phyloP scores from a whole-genome alignment of 2,888 invertebrate genomes.

The Phorcus lineatus region DNA sequence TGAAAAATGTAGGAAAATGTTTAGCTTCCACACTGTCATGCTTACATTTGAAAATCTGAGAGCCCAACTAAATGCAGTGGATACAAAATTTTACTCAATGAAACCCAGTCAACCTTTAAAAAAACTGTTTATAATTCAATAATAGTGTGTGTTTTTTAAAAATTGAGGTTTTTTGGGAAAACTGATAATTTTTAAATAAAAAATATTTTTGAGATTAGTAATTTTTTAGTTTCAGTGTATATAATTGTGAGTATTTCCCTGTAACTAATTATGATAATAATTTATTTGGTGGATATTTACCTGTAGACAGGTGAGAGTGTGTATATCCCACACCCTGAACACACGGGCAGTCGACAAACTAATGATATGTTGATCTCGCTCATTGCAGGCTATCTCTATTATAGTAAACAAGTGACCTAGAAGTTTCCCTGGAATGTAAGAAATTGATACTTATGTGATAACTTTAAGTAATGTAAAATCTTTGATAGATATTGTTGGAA shows the following conservation, averaged over 20 bases:
- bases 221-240: not conserved
- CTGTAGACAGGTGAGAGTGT: conserved; percentile 73
- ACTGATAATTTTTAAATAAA: too few relatives aligned
- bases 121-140: too few relatives aligned
- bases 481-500: too few relatives aligned
- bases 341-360: conserved; percentile 74
- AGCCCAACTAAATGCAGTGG: too few relatives aligned
- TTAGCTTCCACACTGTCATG: not conserved
- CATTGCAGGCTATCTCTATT: conserved; percentile 72
- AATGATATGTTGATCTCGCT: conserved; percentile 74
- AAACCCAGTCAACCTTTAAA: too few relatives aligned
- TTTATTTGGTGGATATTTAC: conserved; percentile 44
- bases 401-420: conserved; percentile 75
- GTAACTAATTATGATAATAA: not conserved
- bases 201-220: too few relatives aligned
- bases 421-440: conserved; percentile 65
- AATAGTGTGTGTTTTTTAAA: too few relatives aligned
- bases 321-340: conserved; percentile 74
- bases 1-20: conserved; percentile 34
- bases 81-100: too few relatives aligned
- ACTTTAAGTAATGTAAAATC: too few relatives aligned
- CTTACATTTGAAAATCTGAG: too few relatives aligned
- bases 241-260: not conserved
- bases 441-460: too few relatives aligned
- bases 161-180: too few relatives aligned